Evolutionary conservation across 2,797 vertebrate genomes (phyloP), one percentile per base, ranked within the genome.

Genomic region (Amblyopsis hoosieri): DNA sequence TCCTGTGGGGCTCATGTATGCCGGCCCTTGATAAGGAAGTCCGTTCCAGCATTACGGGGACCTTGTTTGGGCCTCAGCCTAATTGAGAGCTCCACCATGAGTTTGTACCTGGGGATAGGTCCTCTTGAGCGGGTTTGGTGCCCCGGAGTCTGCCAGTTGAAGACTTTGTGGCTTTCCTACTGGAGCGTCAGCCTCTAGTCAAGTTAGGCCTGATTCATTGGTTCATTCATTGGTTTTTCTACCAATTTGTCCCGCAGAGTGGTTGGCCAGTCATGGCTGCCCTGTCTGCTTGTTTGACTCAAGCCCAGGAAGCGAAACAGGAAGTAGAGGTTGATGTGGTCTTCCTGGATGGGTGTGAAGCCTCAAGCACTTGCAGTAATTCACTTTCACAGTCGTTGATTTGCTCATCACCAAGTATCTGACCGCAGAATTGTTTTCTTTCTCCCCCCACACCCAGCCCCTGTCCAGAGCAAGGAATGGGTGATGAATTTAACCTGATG

Each of bases 401-500:
- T 23, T 57, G 17, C 57, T 45, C 12, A 67, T 45, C 45, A 17
- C 54, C 9, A 14, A 14, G 37, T 42, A 8, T 8, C 37, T 42
- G 37, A 42, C 37, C 37, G 37, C 8, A 42, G 49, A 29, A 52
- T 31, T 48, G 12, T 55, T 8, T 12, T 2, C 7, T 64, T 45
- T 64, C 17, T 60, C 60, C 45, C 15, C 10, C 52, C 76, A 52
- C 79, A 82, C 57, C 45, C 88, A 99, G 97, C 87, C 97, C 97
- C 0, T 99, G 96, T 91, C 96, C 96, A 10, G 97, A 99, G 80
- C 97, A 99, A 89, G 96, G 96, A 82, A 96, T 98, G 90, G 97
- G 97, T 5, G 97, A 99, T 76, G 97, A 99, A 82, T 99, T 97
- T 48, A 97, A 99, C 91, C 93, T 99, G 82, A 99, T 99, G 95